Evolutionary conservation across 53 echinoderm and acorn worm species (phyloP).

Genomic region (Antedon mediterranea): DNA sequence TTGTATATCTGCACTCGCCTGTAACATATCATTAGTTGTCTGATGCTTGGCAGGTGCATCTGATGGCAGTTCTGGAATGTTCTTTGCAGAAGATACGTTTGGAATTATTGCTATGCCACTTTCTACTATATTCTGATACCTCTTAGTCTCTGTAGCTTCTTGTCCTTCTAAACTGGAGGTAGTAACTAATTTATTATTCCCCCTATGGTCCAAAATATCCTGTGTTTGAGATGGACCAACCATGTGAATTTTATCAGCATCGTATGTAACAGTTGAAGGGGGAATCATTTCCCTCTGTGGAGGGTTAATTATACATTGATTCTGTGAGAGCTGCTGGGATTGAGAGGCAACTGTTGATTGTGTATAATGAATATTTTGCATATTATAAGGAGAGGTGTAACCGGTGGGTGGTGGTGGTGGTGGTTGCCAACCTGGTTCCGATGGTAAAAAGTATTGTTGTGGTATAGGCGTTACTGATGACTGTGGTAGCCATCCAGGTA

Average conservation of each 20-base stretch:
- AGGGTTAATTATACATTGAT: neutral
- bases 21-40: too few species aligned
- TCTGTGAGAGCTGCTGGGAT: neutral
- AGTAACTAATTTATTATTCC: neutral
- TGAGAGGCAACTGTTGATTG: neutral
- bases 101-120: neutral
- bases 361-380: neutral
- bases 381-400: neutral
- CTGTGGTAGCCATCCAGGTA: neutral
- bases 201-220: neutral
- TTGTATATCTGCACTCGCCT: too few species aligned
- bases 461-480: neutral
- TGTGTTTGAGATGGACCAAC: neutral
- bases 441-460: neutral
- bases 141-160: neutral
- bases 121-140: neutral
- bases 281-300: neutral
- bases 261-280: neutral
- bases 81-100: neutral
- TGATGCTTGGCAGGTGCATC: too few species aligned
- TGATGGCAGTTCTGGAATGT: neutral
- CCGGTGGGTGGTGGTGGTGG: neutral
- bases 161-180: neutral
- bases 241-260: neutral
- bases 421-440: neutral